Conservation (phyloP, 2,113 vertebrate genomes). For the Dendropsophus ebraccatus region DNA sequence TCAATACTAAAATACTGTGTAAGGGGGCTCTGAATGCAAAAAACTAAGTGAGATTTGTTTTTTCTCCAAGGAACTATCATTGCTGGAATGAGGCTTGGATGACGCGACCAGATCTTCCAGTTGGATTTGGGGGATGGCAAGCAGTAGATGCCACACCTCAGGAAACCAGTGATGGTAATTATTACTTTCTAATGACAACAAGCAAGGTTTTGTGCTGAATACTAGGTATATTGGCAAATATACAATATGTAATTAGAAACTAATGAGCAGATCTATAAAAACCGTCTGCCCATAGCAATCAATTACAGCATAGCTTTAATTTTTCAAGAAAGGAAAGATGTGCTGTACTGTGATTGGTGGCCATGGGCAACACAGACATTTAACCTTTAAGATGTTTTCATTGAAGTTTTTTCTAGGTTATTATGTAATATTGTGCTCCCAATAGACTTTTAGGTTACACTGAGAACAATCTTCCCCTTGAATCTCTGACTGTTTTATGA, state of each 20-base stretch:
- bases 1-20: not conserved
- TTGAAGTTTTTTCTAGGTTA: not conserved
- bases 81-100: slow-evolving; percentile 98
- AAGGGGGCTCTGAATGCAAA: not conserved
- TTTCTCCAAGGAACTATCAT: slow-evolving; percentile 89
- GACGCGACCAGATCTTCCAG: slow-evolving; percentile 89
- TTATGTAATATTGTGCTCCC: not conserved
- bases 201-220: not conserved
- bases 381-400: not conserved
- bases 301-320: too few species aligned
- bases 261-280: too few species aligned
- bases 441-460: not conserved
- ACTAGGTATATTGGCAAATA: not conserved
- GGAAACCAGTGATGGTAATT: slow-evolving; percentile 93
- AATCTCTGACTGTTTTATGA: not conserved
- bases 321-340: too few species aligned
- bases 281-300: too few species aligned
- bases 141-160: slow-evolving; percentile 94
- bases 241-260: not conserved
- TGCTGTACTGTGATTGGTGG: too few species aligned
- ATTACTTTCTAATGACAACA: not conserved
- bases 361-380: too few species aligned
- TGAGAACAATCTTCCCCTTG: not conserved
- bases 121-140: slow-evolving; percentile 95
- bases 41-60: too few species aligned